Percentiles rank a stretch among this genome's conserved stretches.
phyloP scores from a whole-genome alignment of 2,113 vertebrate species.

The Rynchops niger region DNA sequence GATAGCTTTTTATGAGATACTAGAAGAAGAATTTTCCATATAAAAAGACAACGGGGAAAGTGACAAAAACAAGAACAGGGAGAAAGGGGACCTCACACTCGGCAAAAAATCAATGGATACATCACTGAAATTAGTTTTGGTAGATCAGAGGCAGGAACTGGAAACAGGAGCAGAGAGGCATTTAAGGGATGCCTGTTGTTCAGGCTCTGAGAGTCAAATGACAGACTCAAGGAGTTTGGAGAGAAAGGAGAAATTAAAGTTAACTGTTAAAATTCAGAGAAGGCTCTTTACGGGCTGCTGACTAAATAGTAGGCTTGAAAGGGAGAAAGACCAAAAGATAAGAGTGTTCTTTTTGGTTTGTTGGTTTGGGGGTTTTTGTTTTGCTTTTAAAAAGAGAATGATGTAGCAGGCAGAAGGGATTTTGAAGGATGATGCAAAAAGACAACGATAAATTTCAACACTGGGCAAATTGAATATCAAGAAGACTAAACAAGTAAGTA shows the following conservation, averaged over 20 bases:
- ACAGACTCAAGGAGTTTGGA: background rate
- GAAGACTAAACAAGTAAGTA: background rate
- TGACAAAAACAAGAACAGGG: background rate
- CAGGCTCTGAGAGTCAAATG: background rate
- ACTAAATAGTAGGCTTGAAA: background rate
- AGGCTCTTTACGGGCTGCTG: background rate
- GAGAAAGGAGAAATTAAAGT: background rate
- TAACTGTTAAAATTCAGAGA: background rate
- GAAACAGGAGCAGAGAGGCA: background rate
- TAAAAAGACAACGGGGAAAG: background rate
- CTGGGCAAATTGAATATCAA: background rate
- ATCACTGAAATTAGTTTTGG: background rate
- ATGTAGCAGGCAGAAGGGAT: background rate
- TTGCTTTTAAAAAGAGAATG: background rate
- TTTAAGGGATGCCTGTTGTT: too few relatives aligned
- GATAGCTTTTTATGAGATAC: fast-evolving
- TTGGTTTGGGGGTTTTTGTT: background rate
- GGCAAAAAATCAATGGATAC: background rate
- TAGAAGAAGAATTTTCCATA: background rate
- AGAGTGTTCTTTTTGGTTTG: background rate
- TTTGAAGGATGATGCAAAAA: background rate
- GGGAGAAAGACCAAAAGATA: background rate
- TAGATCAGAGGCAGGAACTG: background rate
- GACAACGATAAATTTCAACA: background rate
- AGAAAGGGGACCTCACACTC: background rate